These are phyloP conservation scores for Jacana jacana DNA, from an alignment of 2,113 vertebrate species.

Conservation along the genomic window DNA sequence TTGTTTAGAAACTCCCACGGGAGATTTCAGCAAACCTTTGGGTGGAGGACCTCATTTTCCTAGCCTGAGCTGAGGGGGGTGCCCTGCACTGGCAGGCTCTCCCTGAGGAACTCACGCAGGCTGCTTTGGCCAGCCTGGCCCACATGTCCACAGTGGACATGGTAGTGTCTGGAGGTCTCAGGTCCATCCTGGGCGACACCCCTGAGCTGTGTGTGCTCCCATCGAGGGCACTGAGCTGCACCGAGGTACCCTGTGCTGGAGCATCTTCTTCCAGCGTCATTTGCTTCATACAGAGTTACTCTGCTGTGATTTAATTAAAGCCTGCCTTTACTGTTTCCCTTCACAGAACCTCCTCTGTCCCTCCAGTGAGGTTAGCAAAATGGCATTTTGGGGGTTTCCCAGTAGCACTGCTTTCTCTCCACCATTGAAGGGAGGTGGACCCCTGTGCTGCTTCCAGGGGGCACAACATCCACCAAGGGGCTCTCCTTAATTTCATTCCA, in stretches of 20 bases:
- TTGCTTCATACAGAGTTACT: not conserved
- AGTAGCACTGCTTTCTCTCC: not conserved
- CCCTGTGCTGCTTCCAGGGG: too few relatives aligned
- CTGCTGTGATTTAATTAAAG: not conserved
- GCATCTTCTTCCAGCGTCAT: not conserved
- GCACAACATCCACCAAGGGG: not conserved
- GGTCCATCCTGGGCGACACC: not conserved
- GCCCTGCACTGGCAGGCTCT: not conserved
- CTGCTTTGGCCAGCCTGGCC: not conserved
- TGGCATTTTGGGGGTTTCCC: not conserved
- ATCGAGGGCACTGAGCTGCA: not conserved
- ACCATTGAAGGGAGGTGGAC: not conserved
- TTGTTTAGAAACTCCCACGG: too few relatives aligned
- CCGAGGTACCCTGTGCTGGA: not conserved
- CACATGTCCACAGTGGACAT: accelerated
- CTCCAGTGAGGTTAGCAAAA: not conserved
- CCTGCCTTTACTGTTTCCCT: not conserved
- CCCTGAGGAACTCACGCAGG: not conserved
- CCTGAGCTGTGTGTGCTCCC: not conserved
- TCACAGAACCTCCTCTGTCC: not conserved
- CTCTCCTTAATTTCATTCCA: not conserved
- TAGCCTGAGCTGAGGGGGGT: not conserved
- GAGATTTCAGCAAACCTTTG: not conserved
- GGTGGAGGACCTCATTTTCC: not conserved
- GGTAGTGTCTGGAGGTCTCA: not conserved